phyloP scores from a whole-genome alignment of 2,113 vertebrate genomes.

The Okapia johnstoni region DNA sequence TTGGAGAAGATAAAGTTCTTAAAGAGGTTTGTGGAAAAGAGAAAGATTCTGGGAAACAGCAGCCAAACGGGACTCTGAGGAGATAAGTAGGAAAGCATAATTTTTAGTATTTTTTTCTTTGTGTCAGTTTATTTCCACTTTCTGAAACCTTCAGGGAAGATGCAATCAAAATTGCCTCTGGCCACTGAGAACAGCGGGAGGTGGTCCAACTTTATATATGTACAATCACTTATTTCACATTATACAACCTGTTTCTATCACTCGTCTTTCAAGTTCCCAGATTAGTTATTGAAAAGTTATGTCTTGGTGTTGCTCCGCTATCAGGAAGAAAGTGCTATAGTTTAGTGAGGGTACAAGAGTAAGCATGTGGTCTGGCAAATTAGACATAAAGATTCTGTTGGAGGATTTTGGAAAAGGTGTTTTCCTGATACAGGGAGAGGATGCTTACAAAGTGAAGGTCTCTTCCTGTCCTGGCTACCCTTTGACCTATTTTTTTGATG shows the following conservation, averaged over 20 bases:
- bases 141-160: conserved; percentile 13
- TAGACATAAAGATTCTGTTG: not conserved
- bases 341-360: not conserved
- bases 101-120: not conserved
- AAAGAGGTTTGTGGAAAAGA: not conserved
- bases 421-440: not conserved
- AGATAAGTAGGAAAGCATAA: not conserved
- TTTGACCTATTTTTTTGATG: not conserved
- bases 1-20: not conserved
- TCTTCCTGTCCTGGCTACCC: not conserved
- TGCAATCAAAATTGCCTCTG: not conserved
- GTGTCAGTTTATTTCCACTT: not conserved
- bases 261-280: not conserved
- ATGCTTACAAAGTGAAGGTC: not conserved
- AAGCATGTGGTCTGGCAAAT: not conserved
- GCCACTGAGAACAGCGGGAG: not conserved
- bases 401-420: not conserved
- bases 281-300: not conserved
- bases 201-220: not conserved
- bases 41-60: not conserved
- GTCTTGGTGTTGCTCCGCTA: not conserved
- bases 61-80: not conserved
- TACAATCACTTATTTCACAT: not conserved
- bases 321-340: not conserved
- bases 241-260: not conserved